Evolutionary conservation across 2,888 invertebrate species (phyloP).

Genomic region (Microplitis deprimator): DNA sequence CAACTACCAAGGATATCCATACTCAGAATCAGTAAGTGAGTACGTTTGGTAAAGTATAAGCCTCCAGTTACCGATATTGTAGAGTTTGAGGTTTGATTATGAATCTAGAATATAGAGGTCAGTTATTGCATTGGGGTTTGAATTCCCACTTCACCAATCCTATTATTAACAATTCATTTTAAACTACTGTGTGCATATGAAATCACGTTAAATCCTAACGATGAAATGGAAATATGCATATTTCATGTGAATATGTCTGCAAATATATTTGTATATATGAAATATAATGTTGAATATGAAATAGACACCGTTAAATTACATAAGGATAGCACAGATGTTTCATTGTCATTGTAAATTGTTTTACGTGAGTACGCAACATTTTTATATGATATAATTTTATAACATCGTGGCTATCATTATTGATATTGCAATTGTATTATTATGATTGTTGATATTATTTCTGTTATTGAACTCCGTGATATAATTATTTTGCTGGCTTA

Average conservation of each 20-base stretch:
- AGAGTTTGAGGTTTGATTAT: no score
- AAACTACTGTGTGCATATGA: constrained; percentile 71
- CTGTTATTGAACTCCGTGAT: no score
- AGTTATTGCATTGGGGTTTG: constrained; percentile 52
- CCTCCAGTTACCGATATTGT: no score
- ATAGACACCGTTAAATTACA: not conserved
- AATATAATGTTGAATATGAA: not conserved
- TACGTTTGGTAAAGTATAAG: no score
- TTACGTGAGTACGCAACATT: not conserved
- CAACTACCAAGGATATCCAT: no score
- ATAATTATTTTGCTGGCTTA: no score
- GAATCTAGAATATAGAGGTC: no score
- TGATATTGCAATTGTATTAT: not conserved
- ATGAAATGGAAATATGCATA: constrained; percentile 72
- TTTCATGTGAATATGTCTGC: constrained; percentile 66
- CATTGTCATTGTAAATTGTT: not conserved
- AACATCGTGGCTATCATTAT: not conserved
- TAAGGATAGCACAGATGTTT: not conserved
- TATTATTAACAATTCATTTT: constrained; percentile 72
- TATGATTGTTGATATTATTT: no score
- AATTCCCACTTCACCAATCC: constrained; percentile 72
- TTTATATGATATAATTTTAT: not conserved
- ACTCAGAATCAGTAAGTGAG: no score
- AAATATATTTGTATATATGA: not conserved
- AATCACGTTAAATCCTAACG: constrained; percentile 67